phyloP scores from a whole-genome alignment of 1,140 invertebrate genomes.

The Zophobas morio region DNA sequence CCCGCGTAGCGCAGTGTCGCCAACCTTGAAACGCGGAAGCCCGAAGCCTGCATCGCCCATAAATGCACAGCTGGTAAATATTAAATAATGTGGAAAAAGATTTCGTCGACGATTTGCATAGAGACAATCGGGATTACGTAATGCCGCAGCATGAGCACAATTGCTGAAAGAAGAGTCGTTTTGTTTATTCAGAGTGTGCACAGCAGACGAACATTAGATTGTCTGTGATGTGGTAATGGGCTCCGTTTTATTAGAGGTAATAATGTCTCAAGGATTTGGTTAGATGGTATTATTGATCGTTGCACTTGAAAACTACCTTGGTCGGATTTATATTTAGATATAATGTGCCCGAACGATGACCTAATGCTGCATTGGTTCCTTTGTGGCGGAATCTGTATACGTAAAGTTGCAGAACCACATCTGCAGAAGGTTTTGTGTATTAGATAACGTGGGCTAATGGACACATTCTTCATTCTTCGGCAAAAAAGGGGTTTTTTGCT shows the following conservation, averaged over 20 bases:
- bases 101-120: conserved; percentile 19
- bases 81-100: conserved; percentile 28
- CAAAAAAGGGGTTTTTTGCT: no score
- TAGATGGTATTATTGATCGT: conserved; percentile 34
- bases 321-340: conserved; percentile 36
- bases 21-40: conserved; percentile 34
- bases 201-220: conserved; percentile 20
- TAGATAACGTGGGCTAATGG: not conserved
- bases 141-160: conserved; percentile 3
- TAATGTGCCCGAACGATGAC: conserved; percentile 32
- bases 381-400: conserved; percentile 2
- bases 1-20: not conserved
- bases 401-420: conserved; percentile 6
- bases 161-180: conserved; percentile 1
- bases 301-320: conserved; percentile 39
- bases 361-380: conserved; percentile 33
- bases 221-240: conserved; percentile 41
- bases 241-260: conserved; percentile 39
- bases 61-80: conserved; percentile 28
- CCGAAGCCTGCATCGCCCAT: conserved; percentile 4
- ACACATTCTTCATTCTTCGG: no score
- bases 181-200: conserved; percentile 25
- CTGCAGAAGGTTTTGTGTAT: conserved; percentile 10
- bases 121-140: conserved; percentile 33
- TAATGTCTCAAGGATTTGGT: conserved; percentile 40